These are phyloP conservation scores for Microplitis manilae DNA, from an alignment of 2,888 invertebrate species.

Conservation along the genomic window DNA sequence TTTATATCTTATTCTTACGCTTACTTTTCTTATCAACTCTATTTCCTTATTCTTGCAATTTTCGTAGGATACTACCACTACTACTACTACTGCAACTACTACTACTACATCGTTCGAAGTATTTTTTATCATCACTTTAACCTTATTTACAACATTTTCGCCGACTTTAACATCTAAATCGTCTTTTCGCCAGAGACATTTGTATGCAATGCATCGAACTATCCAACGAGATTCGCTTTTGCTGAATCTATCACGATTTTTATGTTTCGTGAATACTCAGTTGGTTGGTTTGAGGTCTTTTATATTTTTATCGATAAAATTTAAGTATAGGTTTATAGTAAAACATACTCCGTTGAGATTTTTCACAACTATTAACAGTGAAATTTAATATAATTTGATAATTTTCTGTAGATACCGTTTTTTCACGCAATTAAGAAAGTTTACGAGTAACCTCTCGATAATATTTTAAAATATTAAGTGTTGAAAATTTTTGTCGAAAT, in stretches of 20 bases:
- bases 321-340: not conserved
- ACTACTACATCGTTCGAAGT: no score
- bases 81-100: no score
- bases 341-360: not conserved
- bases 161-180: constrained; percentile 33
- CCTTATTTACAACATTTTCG: constrained; percentile 32
- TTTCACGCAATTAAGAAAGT: no score
- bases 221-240: constrained; percentile 4
- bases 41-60: not conserved
- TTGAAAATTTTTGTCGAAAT: no score
- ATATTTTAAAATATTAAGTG: no score
- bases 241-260: constrained; percentile 24
- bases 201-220: constrained; percentile 55
- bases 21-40: not conserved
- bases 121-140: constrained; percentile 11
- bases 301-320: not conserved
- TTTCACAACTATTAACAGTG: no score
- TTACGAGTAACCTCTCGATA: no score
- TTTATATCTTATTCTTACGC: no score
- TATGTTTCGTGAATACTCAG: not conserved
- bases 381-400: no score
- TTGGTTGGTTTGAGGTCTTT: not conserved
- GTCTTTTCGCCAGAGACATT: constrained; percentile 50
- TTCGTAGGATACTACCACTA: not conserved
- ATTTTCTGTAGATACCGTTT: no score